These are phyloP conservation scores for Trachurus trachurus DNA, from an alignment of 2,797 vertebrate species.

Conservation along the genomic window DNA sequence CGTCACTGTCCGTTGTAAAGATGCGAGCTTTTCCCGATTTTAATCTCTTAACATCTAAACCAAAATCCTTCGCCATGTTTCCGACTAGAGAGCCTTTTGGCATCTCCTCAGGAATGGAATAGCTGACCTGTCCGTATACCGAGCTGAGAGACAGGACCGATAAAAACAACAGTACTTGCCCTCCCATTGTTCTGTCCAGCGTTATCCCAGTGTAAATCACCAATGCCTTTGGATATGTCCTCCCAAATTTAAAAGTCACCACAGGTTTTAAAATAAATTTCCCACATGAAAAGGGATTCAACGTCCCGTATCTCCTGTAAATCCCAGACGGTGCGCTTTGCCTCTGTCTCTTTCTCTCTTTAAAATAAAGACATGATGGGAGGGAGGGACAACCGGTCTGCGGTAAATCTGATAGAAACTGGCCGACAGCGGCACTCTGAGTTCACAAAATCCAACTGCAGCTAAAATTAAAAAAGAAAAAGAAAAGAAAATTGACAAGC, in stretches of 20 bases:
- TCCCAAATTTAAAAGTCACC: accelerated
- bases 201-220: background rate
- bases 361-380: conserved; percentile 26
- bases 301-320: background rate
- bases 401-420: background rate
- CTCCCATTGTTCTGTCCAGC: conserved; percentile 77
- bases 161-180: conserved; percentile 86
- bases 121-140: conserved; percentile 72
- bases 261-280: background rate
- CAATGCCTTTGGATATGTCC: accelerated
- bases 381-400: conserved; percentile 36
- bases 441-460: conserved; percentile 58
- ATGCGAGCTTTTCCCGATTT: conserved; percentile 62
- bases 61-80: conserved; percentile 75
- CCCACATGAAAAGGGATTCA: accelerated
- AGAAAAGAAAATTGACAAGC: too few relatives aligned
- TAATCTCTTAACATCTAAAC: conserved; percentile 65
- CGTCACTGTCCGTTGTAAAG: conserved; percentile 65
- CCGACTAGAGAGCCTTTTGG: conserved; percentile 68
- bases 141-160: conserved; percentile 76
- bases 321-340: accelerated
- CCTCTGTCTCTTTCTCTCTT: conserved; percentile 25
- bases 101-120: conserved; percentile 73
- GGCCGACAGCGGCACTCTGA: conserved; percentile 79
- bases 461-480: background rate